A percentile compares a stretch with the other conserved stretches of the same genome.
Evolutionary conservation across 2,113 vertebrate genomes (phyloP).

Genomic region (Isurus oxyrinchus): DNA sequence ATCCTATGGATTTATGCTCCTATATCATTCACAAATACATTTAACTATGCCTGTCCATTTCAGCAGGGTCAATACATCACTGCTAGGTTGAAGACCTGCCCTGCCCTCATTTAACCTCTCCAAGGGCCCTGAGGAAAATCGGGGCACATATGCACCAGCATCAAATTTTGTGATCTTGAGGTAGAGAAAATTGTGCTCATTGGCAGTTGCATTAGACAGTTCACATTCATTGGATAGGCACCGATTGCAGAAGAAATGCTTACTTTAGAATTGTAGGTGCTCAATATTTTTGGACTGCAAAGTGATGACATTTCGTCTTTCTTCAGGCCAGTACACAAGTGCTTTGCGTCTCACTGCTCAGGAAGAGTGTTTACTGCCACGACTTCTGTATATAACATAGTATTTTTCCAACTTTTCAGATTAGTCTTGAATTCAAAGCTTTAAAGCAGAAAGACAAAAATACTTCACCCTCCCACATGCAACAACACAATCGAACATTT

Average conservation of each 20-base stretch:
- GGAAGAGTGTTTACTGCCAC: neutral
- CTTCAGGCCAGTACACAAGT: neutral
- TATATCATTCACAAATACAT: neutral
- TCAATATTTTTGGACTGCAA: neutral
- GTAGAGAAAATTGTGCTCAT: neutral
- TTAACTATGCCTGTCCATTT: neutral
- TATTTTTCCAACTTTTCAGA: too few relatives aligned
- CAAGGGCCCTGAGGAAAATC: neutral
- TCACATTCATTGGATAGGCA: neutral
- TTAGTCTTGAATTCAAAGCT: neutral
- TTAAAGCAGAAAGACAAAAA: neutral
- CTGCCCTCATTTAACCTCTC: neutral
- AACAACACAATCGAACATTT: neutral
- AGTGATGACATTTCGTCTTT: neutral
- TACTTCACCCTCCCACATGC: neutral
- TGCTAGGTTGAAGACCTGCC: neutral
- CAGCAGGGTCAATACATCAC: neutral
- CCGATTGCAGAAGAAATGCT: neutral
- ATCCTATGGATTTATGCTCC: neutral
- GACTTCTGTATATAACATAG: neutral
- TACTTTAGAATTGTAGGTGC: neutral
- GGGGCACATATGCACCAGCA: neutral
- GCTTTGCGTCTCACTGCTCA: neutral
- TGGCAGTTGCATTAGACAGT: neutral
- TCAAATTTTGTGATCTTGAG: neutral